Percentiles rank a stretch among this genome's conserved stretches.
Evolutionary conservation across 2,113 vertebrate genomes (phyloP).

Genomic region (Galeopterus variegatus): DNA sequence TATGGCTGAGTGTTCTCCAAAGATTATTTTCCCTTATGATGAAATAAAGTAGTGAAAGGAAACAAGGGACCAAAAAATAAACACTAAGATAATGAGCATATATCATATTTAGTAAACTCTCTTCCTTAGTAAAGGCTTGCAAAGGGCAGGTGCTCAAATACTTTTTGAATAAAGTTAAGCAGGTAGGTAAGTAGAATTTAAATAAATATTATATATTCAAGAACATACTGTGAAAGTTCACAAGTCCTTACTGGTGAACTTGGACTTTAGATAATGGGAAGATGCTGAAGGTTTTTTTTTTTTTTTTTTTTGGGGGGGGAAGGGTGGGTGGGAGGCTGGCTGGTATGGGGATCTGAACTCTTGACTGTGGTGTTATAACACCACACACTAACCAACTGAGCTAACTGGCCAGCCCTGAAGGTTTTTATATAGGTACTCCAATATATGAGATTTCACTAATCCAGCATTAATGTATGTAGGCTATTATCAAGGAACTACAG

Average conservation of each 20-base stretch:
- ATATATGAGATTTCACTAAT: constrained; percentile 2
- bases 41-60: constrained; percentile 24
- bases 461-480: background rate
- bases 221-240: background rate
- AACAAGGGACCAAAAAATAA: background rate
- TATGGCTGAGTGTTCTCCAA: constrained; percentile 1
- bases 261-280: background rate
- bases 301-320: no score
- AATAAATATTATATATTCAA: background rate
- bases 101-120: constrained; percentile 13
- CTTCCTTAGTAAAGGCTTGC: constrained; percentile 26
- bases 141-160: constrained; percentile 12
- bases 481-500: background rate
- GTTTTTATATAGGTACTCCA: constrained; percentile 36
- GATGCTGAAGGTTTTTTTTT: background rate
- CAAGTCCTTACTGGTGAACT: constrained; percentile 31
- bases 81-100: constrained; percentile 33
- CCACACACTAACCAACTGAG: no score
- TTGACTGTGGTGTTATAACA: no score
- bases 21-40: constrained; percentile 32
- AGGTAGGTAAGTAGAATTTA: constrained; percentile 13
- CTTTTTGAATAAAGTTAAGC: constrained; percentile 38
- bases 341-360: no score
- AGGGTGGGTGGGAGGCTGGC: no score
- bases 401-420: background rate